Base-by-base conservation (phyloP, 1,140 invertebrate species). In the Apis dorsata region DNA sequence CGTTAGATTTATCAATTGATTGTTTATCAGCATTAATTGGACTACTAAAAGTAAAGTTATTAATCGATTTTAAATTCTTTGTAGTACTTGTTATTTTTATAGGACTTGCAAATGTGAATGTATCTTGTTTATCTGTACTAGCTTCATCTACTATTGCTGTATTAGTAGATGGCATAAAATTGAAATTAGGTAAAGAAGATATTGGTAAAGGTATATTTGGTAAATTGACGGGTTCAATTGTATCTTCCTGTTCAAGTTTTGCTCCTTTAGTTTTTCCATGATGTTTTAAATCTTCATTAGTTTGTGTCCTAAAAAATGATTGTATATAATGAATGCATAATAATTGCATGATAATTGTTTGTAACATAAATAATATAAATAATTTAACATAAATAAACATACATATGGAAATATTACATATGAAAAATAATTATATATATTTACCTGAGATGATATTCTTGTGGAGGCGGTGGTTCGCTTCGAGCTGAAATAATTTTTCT, bases 191-290 rank as follows among this genome's bases (percentile, higher is more conserved):
- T 70, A 95, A 87, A n/a, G 94, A 94, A 72, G 95, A 95, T 62
- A 95, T 95, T n/a, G 96, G 95, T 78, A 97, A 93, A 63, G 94
- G 91, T 79, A 95, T 94, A 72, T 94, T 94, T 0, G 96, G 95
- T 70, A 97, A 91, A 86, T 95, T 95, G 4, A 96, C 91, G 21
- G 94, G 90, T 72, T 94, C 91, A 0, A 94, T 90, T 2, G 92
- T 91, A 80, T 94, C 88, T 77, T 95, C 94, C 12, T 94, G 88
- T 2, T 92, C 85, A 19, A 90, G 73, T 69, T 89, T 90, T 85
- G 88, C 94, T 73, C 66, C 83, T 71, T 88, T 93, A 49, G 81
- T 83, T 66, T 86, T 86, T 15, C 85, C 85, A 13, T 71, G 90
- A 75, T 90, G 89, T n/a, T 90, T 90, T 51, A 88, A 76, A 75